Evolutionary conservation across 2,888 invertebrate species (phyloP).

Genomic region (Griposia aprilina): DNA sequence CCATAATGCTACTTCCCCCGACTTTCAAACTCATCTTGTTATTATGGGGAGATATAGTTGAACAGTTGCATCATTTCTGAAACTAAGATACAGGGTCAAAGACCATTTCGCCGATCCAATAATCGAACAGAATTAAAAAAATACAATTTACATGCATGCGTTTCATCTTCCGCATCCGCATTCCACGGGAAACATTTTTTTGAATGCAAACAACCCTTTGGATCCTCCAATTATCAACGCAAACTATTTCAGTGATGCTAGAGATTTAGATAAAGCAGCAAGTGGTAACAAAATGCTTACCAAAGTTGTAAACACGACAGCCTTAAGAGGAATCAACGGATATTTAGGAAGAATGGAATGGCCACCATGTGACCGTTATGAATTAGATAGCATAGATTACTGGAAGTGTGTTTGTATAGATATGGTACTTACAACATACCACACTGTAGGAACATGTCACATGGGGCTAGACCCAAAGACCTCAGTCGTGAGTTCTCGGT

Average conservation of each 20-base stretch:
- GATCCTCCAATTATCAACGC: constrained; percentile 77
- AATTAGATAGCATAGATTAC: constrained; percentile 72
- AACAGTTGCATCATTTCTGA: not conserved
- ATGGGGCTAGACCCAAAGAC: constrained; percentile 87
- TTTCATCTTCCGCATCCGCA: constrained; percentile 86
- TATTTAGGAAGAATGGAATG: constrained; percentile 72
- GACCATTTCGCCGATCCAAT: constrained; percentile 56
- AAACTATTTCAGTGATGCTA: constrained; percentile 89
- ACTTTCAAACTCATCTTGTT: constrained; percentile 75
- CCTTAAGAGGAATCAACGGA: constrained; percentile 45
- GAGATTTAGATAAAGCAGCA: constrained; percentile 84
- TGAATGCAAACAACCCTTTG: constrained; percentile 90
- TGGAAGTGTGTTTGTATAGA: constrained; percentile 86
- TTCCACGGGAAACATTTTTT: constrained; percentile 89
- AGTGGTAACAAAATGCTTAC: constrained; percentile 76
- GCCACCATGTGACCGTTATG: constrained; percentile 71
- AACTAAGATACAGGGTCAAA: constrained; percentile 64
- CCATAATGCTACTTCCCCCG: constrained; percentile 75
- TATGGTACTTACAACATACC: constrained; percentile 89
- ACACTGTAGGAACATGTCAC: constrained; percentile 92
- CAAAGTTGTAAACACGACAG: constrained; percentile 67
- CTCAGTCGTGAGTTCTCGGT: constrained; percentile 88
- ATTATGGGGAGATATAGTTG: constrained; percentile 76
- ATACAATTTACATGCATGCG: constrained; percentile 75
- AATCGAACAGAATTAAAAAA: constrained; percentile 72